A percentile compares a stretch with the other conserved stretches of the same genome.
Evolutionary conservation across 2,797 vertebrate genomes (phyloP).

Genomic region (Moxostoma hubbsi): DNA sequence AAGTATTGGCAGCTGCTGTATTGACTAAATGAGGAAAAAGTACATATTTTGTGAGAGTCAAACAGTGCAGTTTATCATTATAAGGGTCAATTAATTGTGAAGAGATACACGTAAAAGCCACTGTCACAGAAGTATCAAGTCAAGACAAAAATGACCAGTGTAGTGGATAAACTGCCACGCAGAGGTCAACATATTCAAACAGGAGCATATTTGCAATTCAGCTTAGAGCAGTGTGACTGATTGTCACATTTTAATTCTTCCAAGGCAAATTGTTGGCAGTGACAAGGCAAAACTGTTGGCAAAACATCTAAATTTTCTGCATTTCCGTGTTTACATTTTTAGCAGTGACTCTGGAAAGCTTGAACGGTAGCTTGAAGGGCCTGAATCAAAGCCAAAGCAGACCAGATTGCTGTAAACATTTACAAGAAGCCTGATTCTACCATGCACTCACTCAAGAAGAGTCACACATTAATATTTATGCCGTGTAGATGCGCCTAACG

Average conservation of each 20-base stretch:
- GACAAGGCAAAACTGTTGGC: slow-evolving; percentile 34
- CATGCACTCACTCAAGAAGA: slow-evolving; percentile 12
- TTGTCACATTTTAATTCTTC: slow-evolving; percentile 19
- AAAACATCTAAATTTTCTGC: slow-evolving; percentile 31
- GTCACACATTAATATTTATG: slow-evolving; percentile 37
- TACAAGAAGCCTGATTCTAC: slow-evolving; percentile 36
- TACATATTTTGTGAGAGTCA: background rate
- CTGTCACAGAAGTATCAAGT: background rate
- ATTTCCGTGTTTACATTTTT: slow-evolving; percentile 55
- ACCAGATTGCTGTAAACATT: slow-evolving; percentile 49
- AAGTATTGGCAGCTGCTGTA: background rate
- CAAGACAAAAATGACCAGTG: background rate
- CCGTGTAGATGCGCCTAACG: background rate
- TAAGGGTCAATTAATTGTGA: background rate
- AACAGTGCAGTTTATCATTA: background rate
- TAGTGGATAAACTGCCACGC: background rate
- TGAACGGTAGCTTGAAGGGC: slow-evolving; percentile 61
- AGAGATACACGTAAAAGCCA: background rate
- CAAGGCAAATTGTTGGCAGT: slow-evolving; percentile 8
- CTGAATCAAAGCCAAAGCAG: slow-evolving; percentile 54
- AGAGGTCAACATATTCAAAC: background rate
- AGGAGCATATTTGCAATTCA: background rate
- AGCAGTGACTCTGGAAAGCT: slow-evolving; percentile 53
- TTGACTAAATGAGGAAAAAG: background rate
- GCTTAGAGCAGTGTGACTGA: slow-evolving; percentile 11